Conservation (phyloP, 2,888 invertebrate genomes). For the Drosophila monieri region DNA sequence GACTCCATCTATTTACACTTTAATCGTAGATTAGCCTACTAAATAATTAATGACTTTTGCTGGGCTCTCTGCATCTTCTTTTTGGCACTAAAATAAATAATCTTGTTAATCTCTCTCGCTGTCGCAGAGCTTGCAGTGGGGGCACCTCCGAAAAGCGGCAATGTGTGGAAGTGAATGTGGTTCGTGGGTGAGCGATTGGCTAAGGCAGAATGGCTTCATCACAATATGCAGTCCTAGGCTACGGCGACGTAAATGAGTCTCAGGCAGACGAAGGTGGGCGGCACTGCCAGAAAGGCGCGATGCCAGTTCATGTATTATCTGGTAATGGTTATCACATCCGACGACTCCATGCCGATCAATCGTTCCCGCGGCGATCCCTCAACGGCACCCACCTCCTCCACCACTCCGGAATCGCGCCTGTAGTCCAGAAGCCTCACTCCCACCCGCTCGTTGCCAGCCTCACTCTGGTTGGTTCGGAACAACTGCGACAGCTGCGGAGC, state of each 20-base stretch:
- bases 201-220: constrained; percentile 42
- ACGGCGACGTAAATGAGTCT: constrained; percentile 42
- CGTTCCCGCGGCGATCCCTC: constrained; percentile 55
- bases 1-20: constrained; percentile 46
- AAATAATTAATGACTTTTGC: constrained; percentile 72
- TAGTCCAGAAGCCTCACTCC: constrained; percentile 68
- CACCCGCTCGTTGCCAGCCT: constrained; percentile 57
- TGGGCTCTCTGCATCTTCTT: constrained; percentile 23
- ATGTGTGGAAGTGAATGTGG: constrained; percentile 18
- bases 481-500: constrained; percentile 23
- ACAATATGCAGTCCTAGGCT: constrained; percentile 33
- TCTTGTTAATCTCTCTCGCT: constrained; percentile 74
- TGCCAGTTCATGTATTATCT: constrained; percentile 60
- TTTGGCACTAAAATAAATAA: constrained; percentile 78
- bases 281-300: constrained; percentile 23
- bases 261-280: constrained; percentile 31
- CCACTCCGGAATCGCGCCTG: constrained; percentile 57
- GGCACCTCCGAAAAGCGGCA: constrained; percentile 35
- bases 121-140: constrained; percentile 37
- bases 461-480: constrained; percentile 31
- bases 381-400: constrained; percentile 14
- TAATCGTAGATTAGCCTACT: constrained; percentile 38
- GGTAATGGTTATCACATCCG: constrained; percentile 64
- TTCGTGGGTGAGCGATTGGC: constrained; percentile 12
- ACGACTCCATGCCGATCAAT: constrained; percentile 52